A percentile compares a stretch with the other conserved stretches of the same genome.
These are phyloP conservation scores for Onthophagus sagittarius DNA, from an alignment of 2,888 invertebrate genomes.

Conservation along the genomic window DNA sequence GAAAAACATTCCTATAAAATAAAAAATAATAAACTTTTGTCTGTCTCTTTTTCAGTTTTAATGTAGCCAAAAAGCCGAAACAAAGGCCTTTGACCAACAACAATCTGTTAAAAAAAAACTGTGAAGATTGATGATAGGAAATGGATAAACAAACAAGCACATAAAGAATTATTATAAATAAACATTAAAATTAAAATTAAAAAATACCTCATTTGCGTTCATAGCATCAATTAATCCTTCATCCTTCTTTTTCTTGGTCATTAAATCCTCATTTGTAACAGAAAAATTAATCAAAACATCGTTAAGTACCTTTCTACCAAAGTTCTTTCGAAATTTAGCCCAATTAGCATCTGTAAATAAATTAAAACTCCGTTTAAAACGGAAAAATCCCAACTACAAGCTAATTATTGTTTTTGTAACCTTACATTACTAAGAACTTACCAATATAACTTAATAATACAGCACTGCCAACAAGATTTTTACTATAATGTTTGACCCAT, in stretches of 20 bases:
- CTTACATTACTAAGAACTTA: constrained; percentile 31
- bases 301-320: constrained; percentile 48
- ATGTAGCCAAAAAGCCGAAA: no score
- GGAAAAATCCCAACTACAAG: no score
- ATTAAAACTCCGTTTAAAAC: constrained; percentile 28
- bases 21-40: no score
- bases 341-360: constrained; percentile 46
- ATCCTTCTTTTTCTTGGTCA: constrained; percentile 48
- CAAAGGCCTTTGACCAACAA: no score
- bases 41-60: no score
- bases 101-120: no score
- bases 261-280: constrained; percentile 47
- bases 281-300: constrained; percentile 52
- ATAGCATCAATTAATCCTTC: constrained; percentile 38
- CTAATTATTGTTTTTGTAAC: neutral
- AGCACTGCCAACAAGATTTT: constrained; percentile 63
- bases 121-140: no score
- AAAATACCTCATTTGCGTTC: constrained; percentile 39
- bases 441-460: constrained; percentile 59
- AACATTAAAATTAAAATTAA: neutral
- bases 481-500: constrained; percentile 67
- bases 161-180: no score
- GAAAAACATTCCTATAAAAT: no score
- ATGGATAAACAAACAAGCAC: no score
- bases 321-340: constrained; percentile 39